phyloP scores from a whole-genome alignment of 2,113 vertebrate genomes.

The Synchiropus splendidus region DNA sequence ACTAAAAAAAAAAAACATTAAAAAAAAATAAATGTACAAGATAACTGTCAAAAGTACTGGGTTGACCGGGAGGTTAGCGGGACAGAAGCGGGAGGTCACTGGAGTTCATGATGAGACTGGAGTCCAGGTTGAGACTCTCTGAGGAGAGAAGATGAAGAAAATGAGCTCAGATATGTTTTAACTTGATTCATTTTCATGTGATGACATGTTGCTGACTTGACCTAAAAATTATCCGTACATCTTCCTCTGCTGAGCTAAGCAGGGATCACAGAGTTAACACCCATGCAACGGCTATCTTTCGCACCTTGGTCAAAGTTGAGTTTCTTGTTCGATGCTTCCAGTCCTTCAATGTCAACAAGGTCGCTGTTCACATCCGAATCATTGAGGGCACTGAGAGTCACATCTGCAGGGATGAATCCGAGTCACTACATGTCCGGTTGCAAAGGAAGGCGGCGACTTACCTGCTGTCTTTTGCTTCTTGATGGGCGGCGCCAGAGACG shows the following conservation, averaged over 20 bases:
- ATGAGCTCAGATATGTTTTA: background rate
- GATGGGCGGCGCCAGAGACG: constrained; percentile 57
- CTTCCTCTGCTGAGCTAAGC: too few species aligned
- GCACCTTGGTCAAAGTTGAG: constrained; percentile 86
- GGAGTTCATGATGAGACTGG: constrained; percentile 80
- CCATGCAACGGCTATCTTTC: constrained; percentile 1
- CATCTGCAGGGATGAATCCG: constrained; percentile 56
- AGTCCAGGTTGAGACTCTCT: constrained; percentile 84
- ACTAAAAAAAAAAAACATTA: too few species aligned
- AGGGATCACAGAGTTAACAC: too few species aligned
- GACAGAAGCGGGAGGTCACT: constrained; percentile 73
- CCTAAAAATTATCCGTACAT: too few species aligned
- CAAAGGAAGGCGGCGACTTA: constrained; percentile 19
- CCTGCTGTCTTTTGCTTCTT: constrained; percentile 83
- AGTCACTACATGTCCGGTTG: background rate
- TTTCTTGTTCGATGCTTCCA: constrained; percentile 79
- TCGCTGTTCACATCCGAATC: constrained; percentile 88
- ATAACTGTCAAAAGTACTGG: too few species aligned
- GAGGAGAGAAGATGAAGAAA: constrained; percentile 19
- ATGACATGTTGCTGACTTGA: too few species aligned
- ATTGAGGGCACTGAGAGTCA: constrained; percentile 82
- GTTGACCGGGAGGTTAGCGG: constrained; percentile 47
- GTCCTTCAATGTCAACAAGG: constrained; percentile 83
- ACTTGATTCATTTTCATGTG: too few species aligned
- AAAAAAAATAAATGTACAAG: background rate